Percentiles rank a stretch among this genome's conserved stretches.
phyloP scores from a whole-genome alignment of 30 jellyfish, hydroid and myxozoan genomes.

The Morbakka virulenta region DNA sequence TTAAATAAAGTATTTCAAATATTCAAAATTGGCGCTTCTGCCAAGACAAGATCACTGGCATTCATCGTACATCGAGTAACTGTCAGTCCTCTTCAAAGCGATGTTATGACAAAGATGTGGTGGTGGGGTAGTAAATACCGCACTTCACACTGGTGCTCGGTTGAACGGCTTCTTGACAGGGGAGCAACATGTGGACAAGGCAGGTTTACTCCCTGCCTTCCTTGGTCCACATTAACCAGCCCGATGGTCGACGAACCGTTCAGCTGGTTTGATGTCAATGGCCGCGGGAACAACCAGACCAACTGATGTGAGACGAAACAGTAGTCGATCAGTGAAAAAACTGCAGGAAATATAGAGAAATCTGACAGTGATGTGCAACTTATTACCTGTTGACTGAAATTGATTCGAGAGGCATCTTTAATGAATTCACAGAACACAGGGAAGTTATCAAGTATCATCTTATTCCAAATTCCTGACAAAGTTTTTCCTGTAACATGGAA shows the following conservation, averaged over 20 bases:
- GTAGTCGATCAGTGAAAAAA: neutral
- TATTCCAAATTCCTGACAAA: neutral
- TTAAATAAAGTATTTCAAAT: no score
- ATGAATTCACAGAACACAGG: neutral
- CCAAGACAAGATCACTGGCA: no score
- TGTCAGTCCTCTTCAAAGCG: no score
- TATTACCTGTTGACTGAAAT: neutral
- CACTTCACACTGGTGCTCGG: no score
- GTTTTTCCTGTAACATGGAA: neutral
- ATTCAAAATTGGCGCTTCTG: neutral
- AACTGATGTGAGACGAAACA: neutral
- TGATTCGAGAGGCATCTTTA: neutral
- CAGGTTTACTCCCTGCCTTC: no score
- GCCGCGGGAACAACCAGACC: neutral
- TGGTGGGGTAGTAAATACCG: no score
- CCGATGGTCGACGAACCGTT: neutral
- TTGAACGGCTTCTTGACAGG: no score
- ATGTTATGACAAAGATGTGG: no score
- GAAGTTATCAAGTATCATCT: neutral
- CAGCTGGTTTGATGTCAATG: neutral
- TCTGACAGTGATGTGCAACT: neutral
- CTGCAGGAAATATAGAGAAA: neutral
- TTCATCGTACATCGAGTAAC: no score
- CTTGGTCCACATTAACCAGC: neutral
- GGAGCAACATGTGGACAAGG: no score